Evolutionary conservation across 2,113 vertebrate species (phyloP).

Genomic region (Edolisoma coerulescens): DNA sequence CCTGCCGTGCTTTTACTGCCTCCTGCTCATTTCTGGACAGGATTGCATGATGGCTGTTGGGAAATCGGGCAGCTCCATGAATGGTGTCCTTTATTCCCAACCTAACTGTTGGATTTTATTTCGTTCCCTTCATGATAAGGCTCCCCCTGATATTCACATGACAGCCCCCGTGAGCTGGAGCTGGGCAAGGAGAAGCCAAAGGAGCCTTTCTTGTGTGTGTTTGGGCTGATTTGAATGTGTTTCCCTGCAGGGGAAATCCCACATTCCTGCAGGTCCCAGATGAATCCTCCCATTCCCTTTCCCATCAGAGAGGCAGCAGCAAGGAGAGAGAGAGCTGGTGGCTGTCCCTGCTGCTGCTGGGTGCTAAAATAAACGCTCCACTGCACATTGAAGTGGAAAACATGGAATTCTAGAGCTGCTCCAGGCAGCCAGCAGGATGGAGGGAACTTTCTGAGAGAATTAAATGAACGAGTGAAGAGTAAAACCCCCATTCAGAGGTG

Average conservation of each 20-base stretch:
- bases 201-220: conserved; percentile 3
- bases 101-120: background rate
- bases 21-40: background rate
- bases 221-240: background rate
- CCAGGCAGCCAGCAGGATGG: conserved; percentile 9
- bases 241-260: conserved; percentile 4
- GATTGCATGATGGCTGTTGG: background rate
- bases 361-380: background rate
- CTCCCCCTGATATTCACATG: conserved; percentile 36
- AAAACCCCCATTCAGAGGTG: background rate
- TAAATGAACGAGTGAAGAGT: background rate
- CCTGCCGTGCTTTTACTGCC: background rate
- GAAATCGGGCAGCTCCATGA: background rate
- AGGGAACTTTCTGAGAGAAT: conserved; percentile 5
- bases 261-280: background rate
- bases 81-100: conserved; percentile 4
- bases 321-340: background rate
- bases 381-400: background rate
- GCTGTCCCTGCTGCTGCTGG: background rate
- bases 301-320: background rate
- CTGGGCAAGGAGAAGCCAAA: background rate
- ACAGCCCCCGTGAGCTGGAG: background rate
- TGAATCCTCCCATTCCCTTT: background rate
- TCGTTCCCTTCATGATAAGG: background rate
- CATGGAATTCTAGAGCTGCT: background rate